Conservation (phyloP, 2,797 vertebrate genomes). For the Anas bernieri region DNA sequence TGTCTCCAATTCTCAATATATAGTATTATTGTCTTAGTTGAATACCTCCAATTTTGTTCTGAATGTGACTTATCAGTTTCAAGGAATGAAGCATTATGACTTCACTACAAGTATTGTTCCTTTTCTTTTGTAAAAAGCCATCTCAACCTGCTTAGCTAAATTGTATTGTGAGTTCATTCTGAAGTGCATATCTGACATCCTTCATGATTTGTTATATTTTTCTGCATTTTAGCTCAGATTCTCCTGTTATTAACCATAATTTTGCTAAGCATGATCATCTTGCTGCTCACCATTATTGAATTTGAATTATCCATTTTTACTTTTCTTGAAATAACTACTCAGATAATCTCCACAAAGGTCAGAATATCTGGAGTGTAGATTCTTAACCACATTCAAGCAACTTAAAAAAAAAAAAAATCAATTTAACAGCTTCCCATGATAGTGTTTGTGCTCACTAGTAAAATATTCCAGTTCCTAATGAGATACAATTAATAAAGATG, state of each 20-base stretch:
- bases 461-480: background rate
- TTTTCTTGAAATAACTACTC: background rate
- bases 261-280: background rate
- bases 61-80: background rate
- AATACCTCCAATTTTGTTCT: constrained; percentile 14
- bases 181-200: background rate
- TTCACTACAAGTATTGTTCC: background rate
- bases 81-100: background rate
- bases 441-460: background rate
- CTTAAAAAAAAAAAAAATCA: background rate
- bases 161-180: background rate
- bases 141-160: background rate
- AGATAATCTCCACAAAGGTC: background rate
- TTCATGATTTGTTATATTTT: background rate
- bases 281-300: background rate
- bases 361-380: background rate
- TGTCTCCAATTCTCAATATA: background rate
- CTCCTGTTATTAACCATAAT: background rate
- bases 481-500: background rate
- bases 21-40: background rate
- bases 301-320: constrained; percentile 6
- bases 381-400: background rate
- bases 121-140: background rate
- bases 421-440: background rate
- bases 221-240: background rate